phyloP scores from a whole-genome alignment of 2,797 vertebrate species.

The Spatula clypeata region DNA sequence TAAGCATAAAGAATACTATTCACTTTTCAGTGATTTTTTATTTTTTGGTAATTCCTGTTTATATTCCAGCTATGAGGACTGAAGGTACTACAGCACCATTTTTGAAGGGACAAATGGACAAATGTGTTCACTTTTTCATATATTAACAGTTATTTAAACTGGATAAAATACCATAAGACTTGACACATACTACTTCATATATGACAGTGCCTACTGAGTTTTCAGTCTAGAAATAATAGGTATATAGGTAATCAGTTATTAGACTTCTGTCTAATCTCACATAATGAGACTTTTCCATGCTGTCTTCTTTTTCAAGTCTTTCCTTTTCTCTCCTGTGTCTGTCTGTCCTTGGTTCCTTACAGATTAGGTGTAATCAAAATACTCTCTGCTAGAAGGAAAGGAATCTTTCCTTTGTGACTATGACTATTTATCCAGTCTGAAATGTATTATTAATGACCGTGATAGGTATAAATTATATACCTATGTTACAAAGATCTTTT shows the following conservation, averaged over 20 bases:
- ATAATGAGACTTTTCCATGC: not conserved
- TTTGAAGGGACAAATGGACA: not conserved
- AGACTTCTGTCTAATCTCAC: not conserved
- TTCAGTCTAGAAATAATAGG: not conserved
- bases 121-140: not conserved
- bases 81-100: not conserved
- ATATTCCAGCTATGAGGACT: not conserved
- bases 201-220: not conserved
- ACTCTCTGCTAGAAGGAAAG: not conserved
- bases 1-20: not conserved
- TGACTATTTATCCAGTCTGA: not conserved
- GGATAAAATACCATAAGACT: not conserved
- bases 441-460: not conserved
- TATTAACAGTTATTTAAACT: not conserved
- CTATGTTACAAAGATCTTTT: not conserved
- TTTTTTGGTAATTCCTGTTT: not conserved
- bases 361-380: not conserved
- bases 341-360: constrained; percentile 12
- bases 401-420: not conserved
- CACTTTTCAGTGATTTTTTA: not conserved
- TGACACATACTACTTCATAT: not conserved
- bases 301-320: constrained; percentile 30
- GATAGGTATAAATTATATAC: not conserved
- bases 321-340: not conserved
- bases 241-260: not conserved